These are phyloP conservation scores for Oxyura jamaicensis DNA, from an alignment of 2,113 vertebrate species.

Conservation along the genomic window DNA sequence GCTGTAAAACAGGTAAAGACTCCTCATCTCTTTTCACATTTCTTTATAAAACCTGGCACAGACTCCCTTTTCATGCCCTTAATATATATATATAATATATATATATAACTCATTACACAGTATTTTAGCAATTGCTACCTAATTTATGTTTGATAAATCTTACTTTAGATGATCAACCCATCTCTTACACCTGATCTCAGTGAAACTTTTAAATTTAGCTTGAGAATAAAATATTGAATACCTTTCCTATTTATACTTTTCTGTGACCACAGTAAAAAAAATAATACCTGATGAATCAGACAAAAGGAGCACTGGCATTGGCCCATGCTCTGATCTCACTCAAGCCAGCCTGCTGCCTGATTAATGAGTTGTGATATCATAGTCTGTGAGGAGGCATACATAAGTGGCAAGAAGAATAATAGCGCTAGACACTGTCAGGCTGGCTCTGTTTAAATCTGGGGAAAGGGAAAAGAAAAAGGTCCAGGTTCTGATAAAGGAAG, in stretches of 20 bases:
- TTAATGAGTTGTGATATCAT: constrained; percentile 62
- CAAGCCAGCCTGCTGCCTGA: constrained; percentile 14
- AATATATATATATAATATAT: background rate
- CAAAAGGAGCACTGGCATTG: constrained; percentile 25
- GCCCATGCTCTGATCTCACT: constrained; percentile 49
- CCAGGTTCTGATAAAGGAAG: background rate
- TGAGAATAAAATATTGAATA: background rate
- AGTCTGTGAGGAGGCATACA: constrained; percentile 29
- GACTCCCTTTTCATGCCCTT: background rate
- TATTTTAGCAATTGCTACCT: background rate
- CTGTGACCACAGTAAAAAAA: background rate
- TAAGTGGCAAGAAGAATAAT: constrained; percentile 2
- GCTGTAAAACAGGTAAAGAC: background rate
- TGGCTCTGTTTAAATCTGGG: background rate
- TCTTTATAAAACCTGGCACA: background rate
- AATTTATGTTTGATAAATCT: background rate
- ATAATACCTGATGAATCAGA: constrained; percentile 44
- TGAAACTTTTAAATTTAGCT: constrained; percentile 15
- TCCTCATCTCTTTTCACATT: background rate
- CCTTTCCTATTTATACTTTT: constrained; percentile 21
- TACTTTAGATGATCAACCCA: background rate
- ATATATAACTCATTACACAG: background rate
- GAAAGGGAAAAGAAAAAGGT: background rate
- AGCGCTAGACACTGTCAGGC: background rate
- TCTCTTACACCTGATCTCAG: background rate